phyloP scores from a whole-genome alignment of 2,888 invertebrate genomes.

The Dicranocentrus wangi region DNA sequence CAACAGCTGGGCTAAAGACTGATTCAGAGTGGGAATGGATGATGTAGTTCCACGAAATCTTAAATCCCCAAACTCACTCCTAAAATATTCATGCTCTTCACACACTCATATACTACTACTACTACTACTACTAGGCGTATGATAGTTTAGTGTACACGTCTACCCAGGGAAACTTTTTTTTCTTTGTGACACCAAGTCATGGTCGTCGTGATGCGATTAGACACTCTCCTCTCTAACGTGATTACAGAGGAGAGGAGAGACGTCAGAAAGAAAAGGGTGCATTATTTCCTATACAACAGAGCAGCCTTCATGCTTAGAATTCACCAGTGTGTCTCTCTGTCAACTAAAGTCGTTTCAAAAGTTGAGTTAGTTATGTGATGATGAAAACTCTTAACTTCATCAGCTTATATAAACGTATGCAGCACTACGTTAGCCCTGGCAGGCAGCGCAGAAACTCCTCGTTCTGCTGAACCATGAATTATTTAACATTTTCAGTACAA shows the following conservation, averaged over 20 bases:
- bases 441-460: too few relatives aligned
- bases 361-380: background rate
- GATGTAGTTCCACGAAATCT: constrained; percentile 37
- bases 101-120: constrained; percentile 2
- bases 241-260: constrained; percentile 55
- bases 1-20: constrained; percentile 32
- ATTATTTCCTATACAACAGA: too few relatives aligned
- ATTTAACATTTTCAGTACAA: background rate
- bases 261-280: constrained; percentile 35
- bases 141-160: too few relatives aligned
- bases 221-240: constrained; percentile 57
- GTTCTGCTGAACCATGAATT: background rate
- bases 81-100: constrained; percentile 58
- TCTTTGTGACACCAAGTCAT: constrained; percentile 47
- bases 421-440: too few relatives aligned
- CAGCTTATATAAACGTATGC: background rate
- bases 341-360: background rate
- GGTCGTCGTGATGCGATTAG: constrained; percentile 60
- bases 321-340: too few relatives aligned
- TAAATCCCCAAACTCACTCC: constrained; percentile 48
- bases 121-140: too few relatives aligned
- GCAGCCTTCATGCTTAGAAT: too few relatives aligned
- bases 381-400: constrained; percentile 1
- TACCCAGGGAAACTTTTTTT: too few relatives aligned
- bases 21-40: background rate